Evolutionary conservation across 2,888 invertebrate genomes (phyloP).

Genomic region (Drosophila meridiana): DNA sequence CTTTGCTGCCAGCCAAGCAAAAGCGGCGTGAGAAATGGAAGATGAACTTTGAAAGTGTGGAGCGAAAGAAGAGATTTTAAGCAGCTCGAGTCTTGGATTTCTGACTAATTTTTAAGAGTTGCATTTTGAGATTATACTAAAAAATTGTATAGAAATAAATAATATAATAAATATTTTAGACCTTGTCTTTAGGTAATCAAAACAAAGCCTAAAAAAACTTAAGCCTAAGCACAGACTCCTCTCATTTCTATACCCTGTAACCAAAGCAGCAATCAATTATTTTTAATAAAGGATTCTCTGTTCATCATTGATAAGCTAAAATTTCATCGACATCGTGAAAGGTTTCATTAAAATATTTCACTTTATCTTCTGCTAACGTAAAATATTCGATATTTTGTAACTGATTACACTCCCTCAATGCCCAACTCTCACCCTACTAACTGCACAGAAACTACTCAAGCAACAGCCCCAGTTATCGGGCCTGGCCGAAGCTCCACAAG

Average conservation of each 20-base stretch:
- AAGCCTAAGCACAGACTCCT: too few relatives aligned
- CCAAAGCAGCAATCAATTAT: background rate
- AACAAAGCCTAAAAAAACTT: too few relatives aligned
- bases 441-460: conserved; percentile 48
- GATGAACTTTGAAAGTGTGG: background rate
- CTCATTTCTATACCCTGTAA: too few relatives aligned
- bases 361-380: background rate
- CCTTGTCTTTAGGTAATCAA: too few relatives aligned
- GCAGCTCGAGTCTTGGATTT: background rate
- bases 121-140: too few relatives aligned
- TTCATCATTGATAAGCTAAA: background rate
- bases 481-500: conserved; percentile 5
- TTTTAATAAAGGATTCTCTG: background rate
- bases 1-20: conserved; percentile 4
- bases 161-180: background rate
- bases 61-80: background rate
- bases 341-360: conserved; percentile 9
- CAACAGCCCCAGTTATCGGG: conserved; percentile 27
- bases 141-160: background rate
- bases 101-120: too few relatives aligned
- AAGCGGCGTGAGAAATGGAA: conserved; percentile 24
- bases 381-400: conserved; percentile 24
- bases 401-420: background rate
- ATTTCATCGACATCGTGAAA: background rate
- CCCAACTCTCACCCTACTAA: conserved; percentile 22